phyloP scores from a whole-genome alignment of 2,797 vertebrate genomes.

The Xiphophorus birchmanni region DNA sequence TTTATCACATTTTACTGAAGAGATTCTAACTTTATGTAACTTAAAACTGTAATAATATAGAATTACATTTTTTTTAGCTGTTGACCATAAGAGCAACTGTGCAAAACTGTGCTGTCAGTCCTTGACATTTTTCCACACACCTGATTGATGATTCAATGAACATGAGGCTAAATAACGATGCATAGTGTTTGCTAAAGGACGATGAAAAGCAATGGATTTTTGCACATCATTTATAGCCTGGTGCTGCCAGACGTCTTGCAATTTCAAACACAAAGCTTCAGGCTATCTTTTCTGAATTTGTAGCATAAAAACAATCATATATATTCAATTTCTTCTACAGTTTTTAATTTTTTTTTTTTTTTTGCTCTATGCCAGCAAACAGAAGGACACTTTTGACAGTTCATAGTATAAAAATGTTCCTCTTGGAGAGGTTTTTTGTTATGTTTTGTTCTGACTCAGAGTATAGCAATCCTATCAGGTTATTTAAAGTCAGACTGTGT shows the following conservation, averaged over 20 bases:
- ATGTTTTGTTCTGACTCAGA: neutral
- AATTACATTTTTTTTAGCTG: neutral
- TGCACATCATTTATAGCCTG: constrained; percentile 20
- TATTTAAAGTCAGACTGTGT: neutral
- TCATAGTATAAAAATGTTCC: neutral
- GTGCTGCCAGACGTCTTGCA: constrained; percentile 24
- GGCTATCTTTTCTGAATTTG: constrained; percentile 18
- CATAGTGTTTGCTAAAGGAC: constrained; percentile 20
- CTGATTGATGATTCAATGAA: constrained; percentile 35
- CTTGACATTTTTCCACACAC: constrained; percentile 25
- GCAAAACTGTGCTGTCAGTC: constrained; percentile 6
- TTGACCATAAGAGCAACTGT: constrained; percentile 6
- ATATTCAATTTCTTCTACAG: neutral
- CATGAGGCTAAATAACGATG: constrained; percentile 23
- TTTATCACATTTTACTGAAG: neutral
- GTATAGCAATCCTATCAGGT: neutral
- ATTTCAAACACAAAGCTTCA: constrained; percentile 26
- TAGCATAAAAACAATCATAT: constrained; percentile 12
- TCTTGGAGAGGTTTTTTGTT: neutral
- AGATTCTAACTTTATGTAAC: neutral
- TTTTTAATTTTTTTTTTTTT: neutral
- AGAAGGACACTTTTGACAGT: neutral
- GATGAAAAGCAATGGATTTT: constrained; percentile 29
- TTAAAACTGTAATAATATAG: neutral
- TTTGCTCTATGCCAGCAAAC: neutral